These are phyloP conservation scores for Spodoptera littoralis DNA, from an alignment of 2,888 invertebrate species.

Conservation along the genomic window DNA sequence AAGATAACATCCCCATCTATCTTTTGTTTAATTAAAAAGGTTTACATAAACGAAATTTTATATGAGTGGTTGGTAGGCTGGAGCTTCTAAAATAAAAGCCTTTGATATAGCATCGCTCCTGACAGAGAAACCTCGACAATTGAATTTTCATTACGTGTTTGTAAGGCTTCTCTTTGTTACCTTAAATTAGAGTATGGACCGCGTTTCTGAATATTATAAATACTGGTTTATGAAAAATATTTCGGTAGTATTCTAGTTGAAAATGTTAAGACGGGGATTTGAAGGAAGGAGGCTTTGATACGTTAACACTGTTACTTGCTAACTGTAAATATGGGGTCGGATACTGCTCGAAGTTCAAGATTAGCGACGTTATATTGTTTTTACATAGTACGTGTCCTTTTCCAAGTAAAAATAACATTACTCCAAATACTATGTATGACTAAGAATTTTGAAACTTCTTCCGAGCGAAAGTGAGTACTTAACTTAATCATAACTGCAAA, in stretches of 20 bases:
- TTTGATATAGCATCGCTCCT: conserved; percentile 49
- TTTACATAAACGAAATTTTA: conserved; percentile 15
- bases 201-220: conserved; percentile 11
- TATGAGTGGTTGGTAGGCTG: conserved; percentile 13
- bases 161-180: conserved; percentile 56
- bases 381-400: too few relatives aligned
- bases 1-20: neutral
- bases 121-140: conserved; percentile 59
- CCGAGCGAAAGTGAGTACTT: too few relatives aligned
- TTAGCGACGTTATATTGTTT: too few relatives aligned
- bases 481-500: too few relatives aligned
- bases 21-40: neutral
- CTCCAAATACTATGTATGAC: too few relatives aligned
- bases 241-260: neutral
- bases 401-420: too few relatives aligned
- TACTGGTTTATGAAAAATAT: conserved; percentile 4
- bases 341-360: too few relatives aligned
- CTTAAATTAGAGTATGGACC: conserved; percentile 46
- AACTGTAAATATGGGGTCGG: too few relatives aligned
- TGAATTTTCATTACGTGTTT: conserved; percentile 65
- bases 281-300: too few relatives aligned
- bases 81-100: conserved; percentile 36
- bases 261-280: too few relatives aligned
- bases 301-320: too few relatives aligned
- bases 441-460: too few relatives aligned